These are phyloP conservation scores for Aplocera efformata DNA, from an alignment of 2,888 invertebrate species.

Conservation along the genomic window DNA sequence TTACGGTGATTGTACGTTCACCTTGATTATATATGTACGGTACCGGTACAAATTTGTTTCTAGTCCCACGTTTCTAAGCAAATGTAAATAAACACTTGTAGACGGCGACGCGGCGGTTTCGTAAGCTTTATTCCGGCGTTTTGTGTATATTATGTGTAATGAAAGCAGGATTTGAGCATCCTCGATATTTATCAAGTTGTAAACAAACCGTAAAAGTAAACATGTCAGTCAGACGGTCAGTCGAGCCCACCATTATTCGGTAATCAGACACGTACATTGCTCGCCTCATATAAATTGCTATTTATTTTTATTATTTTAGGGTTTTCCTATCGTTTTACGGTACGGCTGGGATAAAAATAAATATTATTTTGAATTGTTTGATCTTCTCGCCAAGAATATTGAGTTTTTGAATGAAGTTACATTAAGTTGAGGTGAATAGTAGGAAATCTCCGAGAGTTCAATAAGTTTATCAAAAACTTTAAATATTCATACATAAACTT, in stretches of 20 bases:
- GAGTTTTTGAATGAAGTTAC: too few species aligned
- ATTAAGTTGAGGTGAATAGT: too few species aligned
- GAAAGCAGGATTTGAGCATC: constrained; percentile 22
- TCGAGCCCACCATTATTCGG: constrained; percentile 12
- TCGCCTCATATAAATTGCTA: constrained; percentile 1
- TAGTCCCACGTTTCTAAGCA: constrained; percentile 10
- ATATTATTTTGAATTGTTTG: too few species aligned
- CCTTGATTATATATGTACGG: constrained; percentile 37
- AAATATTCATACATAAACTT: too few species aligned
- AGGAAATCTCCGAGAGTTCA: too few species aligned
- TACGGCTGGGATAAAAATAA: not conserved
- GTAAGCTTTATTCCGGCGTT: constrained; percentile 20
- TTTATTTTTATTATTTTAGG: not conserved
- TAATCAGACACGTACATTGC: constrained; percentile 1
- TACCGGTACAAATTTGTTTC: constrained; percentile 21
- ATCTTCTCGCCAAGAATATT: too few species aligned
- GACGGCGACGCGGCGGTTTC: constrained; percentile 37
- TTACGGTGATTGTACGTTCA: constrained; percentile 32
- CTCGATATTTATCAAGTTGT: constrained; percentile 27
- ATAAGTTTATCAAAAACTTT: too few species aligned
- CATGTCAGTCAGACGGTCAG: constrained; percentile 9
- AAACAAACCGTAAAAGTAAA: constrained; percentile 27
- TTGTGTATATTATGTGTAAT: constrained; percentile 13
- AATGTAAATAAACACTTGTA: constrained; percentile 72
- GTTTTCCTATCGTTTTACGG: not conserved